phyloP scores from a whole-genome alignment of 2,113 vertebrate genomes.

The Hoplias malabaricus region DNA sequence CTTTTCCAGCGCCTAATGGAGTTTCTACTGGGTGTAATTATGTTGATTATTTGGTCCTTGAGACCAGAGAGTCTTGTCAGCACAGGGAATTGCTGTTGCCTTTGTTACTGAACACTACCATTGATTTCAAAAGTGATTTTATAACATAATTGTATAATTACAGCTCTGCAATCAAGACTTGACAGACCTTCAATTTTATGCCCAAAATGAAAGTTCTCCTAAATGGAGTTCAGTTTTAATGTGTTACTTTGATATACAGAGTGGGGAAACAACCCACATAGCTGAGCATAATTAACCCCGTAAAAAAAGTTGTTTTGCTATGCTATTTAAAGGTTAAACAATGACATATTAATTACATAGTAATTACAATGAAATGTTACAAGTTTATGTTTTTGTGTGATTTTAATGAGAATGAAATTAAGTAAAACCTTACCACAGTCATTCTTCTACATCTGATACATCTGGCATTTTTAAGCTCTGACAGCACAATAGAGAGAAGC shows the following conservation, averaged over 20 bases:
- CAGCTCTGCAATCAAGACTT: slow-evolving; percentile 2
- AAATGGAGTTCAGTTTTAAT: neutral
- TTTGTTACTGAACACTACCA: slow-evolving; percentile 13
- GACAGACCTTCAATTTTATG: neutral
- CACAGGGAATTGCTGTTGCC: slow-evolving; percentile 16
- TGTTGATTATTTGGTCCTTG: slow-evolving; percentile 71
- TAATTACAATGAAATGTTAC: neutral
- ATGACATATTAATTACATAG: neutral
- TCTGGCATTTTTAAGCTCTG: neutral
- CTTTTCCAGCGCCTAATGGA: slow-evolving; percentile 63
- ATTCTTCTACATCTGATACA: neutral
- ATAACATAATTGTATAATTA: slow-evolving; percentile 42
- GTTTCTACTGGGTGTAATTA: slow-evolving; percentile 62
- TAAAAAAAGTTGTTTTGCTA: neutral
- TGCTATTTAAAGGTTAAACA: neutral
- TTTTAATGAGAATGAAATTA: too few relatives aligned
- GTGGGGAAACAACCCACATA: too few relatives aligned
- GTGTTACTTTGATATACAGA: neutral
- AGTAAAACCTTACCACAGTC: neutral
- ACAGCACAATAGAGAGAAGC: neutral
- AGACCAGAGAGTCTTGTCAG: slow-evolving; percentile 53
- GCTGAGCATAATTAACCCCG: neutral
- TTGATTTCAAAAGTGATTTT: slow-evolving; percentile 32
- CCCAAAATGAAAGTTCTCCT: neutral
- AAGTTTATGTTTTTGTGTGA: too few relatives aligned